phyloP scores from a whole-genome alignment of 2,113 vertebrate species.

The Nibea albiflora region DNA sequence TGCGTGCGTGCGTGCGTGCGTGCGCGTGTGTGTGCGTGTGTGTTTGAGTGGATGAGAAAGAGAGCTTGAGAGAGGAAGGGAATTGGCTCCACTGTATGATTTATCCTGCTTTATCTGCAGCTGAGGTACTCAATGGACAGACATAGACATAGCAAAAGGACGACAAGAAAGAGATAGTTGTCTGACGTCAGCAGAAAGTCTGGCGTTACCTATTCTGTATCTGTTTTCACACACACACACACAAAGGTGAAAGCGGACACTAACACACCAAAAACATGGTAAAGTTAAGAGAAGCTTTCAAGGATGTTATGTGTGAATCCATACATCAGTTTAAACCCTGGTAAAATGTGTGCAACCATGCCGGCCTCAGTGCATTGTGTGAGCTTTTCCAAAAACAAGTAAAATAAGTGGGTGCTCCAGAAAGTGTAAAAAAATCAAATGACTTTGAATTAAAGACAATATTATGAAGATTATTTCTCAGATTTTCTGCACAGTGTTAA shows the following conservation, averaged over 20 bases:
- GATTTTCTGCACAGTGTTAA: not conserved
- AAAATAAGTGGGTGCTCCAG: not conserved
- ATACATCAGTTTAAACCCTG: not conserved
- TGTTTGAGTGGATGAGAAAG: conserved; percentile 11
- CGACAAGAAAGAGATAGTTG: conserved; percentile 19
- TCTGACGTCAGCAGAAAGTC: conserved; percentile 64
- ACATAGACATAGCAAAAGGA: conserved; percentile 3
- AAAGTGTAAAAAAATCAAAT: not conserved
- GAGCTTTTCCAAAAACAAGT: not conserved
- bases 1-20: conserved; percentile 13
- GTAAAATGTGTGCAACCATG: not conserved
- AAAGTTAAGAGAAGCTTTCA: not conserved
- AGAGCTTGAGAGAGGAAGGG: conserved; percentile 3
- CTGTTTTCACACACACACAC: conserved; percentile 64
- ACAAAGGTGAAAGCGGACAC: conserved; percentile 39
- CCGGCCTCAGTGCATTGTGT: not conserved
- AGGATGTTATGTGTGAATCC: not conserved
- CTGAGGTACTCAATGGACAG: conserved; percentile 6
- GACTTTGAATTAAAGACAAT: not conserved
- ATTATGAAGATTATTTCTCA: not conserved
- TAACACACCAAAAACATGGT: conserved; percentile 1
- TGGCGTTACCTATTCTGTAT: conserved; percentile 41
- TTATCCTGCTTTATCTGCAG: conserved; percentile 36
- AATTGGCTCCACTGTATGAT: conserved; percentile 30
- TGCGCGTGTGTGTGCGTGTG: conserved; percentile 21